Conservation (phyloP, 2,888 invertebrate genomes). For the Parochlus steinenii region DNA sequence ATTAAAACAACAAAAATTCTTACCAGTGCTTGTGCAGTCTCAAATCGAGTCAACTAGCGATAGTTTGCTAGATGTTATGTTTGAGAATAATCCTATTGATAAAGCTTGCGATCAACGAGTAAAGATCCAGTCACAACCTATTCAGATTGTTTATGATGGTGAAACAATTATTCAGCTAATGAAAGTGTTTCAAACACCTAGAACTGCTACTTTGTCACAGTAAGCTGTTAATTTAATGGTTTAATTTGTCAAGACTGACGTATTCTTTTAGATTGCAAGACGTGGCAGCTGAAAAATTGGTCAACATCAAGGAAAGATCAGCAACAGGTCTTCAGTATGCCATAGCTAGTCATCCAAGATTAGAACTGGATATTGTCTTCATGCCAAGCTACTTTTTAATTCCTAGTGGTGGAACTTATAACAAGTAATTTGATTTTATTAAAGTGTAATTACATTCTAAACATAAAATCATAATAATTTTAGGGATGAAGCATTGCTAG, state of each 20-base stretch:
- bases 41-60: conserved; percentile 32
- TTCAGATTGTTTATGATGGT: conserved; percentile 83
- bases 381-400: conserved; percentile 78
- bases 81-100: conserved; percentile 87
- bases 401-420: conserved; percentile 66
- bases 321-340: conserved; percentile 84
- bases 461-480: too few species aligned
- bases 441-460: too few species aligned
- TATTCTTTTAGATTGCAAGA: conserved; percentile 74
- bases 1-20: conserved; percentile 38
- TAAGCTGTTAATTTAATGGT: conserved; percentile 37
- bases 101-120: conserved; percentile 67
- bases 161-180: conserved; percentile 74
- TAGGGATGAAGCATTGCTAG: conserved; percentile 30
- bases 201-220: conserved; percentile 60
- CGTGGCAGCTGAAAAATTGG: conserved; percentile 64
- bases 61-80: conserved; percentile 57
- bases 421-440: conserved; percentile 33
- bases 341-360: conserved; percentile 61
- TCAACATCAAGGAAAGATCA: conserved; percentile 81
- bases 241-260: not conserved
- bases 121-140: conserved; percentile 57
- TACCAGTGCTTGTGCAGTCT: conserved; percentile 53
- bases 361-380: conserved; percentile 69
- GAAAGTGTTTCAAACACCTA: conserved; percentile 68